Conservation (phyloP, 1,140 invertebrate genomes). For the Eupeodes corollae region DNA sequence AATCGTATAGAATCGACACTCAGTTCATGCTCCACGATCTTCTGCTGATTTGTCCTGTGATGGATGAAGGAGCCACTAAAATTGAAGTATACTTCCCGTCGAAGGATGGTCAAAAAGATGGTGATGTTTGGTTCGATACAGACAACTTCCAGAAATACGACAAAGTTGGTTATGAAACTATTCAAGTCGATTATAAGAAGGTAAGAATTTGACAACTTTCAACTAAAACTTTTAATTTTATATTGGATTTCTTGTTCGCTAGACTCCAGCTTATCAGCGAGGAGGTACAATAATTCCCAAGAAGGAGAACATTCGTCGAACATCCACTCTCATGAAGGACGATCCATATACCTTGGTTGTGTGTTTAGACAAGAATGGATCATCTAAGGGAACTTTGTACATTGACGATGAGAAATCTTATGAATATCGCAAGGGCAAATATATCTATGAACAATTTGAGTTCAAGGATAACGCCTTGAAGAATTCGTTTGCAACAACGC, state of each 20-base stretch:
- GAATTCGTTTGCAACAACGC: conserved; percentile 45
- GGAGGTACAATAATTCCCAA: conserved; percentile 88
- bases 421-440: conserved; percentile 71
- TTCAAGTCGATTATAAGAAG: conserved; percentile 59
- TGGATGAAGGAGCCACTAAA: conserved; percentile 60
- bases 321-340: conserved; percentile 70
- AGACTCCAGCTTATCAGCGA: conserved; percentile 89
- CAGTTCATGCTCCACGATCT: conserved; percentile 72
- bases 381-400: conserved; percentile 74
- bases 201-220: conserved; percentile 35
- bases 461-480: conserved; percentile 55
- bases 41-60: conserved; percentile 78
- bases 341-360: conserved; percentile 90
- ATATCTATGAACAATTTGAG: conserved; percentile 58
- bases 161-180: conserved; percentile 44
- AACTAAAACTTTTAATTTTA: background rate
- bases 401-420: conserved; percentile 87
- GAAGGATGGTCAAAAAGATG: conserved; percentile 40
- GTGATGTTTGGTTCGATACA: conserved; percentile 83
- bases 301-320: conserved; percentile 80
- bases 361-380: conserved; percentile 57
- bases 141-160: conserved; percentile 57
- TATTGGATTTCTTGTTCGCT: conserved; percentile 14
- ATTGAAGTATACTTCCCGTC: conserved; percentile 85
- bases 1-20: conserved; percentile 72